Percentiles rank a stretch among this genome's conserved stretches.
Evolutionary conservation across 2,797 vertebrate species (phyloP).

Genomic region (Chromobotia macracanthus): DNA sequence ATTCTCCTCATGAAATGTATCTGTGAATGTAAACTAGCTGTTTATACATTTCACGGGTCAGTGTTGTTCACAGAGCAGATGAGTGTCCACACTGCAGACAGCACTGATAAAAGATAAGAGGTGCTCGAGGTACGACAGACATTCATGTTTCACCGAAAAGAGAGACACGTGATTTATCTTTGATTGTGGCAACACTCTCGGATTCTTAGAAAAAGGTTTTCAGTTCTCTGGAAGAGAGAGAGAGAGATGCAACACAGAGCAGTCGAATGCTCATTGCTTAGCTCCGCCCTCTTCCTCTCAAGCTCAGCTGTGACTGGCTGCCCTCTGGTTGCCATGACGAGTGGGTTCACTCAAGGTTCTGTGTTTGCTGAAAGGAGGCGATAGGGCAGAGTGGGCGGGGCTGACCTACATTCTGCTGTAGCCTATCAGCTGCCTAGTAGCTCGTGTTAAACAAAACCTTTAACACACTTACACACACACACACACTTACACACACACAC

Average conservation of each 20-base stretch:
- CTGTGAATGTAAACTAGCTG: too few species aligned
- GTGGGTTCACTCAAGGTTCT: slow-evolving; percentile 70
- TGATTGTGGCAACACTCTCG: slow-evolving; percentile 68
- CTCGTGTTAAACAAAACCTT: slow-evolving; percentile 29
- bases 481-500: background rate
- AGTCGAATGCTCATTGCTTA: slow-evolving; percentile 4
- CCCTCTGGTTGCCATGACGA: slow-evolving; percentile 56
- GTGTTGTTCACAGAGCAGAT: background rate
- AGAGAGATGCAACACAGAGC: slow-evolving; percentile 21
- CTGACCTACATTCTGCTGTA: slow-evolving; percentile 75
- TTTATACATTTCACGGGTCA: background rate
- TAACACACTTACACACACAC: slow-evolving; percentile 18
- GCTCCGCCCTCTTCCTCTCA: slow-evolving; percentile 3
- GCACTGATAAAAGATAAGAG: slow-evolving; percentile 34
- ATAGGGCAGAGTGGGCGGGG: slow-evolving; percentile 60
- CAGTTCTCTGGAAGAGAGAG: slow-evolving; percentile 62
- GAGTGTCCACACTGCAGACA: slow-evolving; percentile 19
- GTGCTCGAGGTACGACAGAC: background rate
- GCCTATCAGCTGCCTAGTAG: slow-evolving; percentile 42
- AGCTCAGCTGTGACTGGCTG: slow-evolving; percentile 46
- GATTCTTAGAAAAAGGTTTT: slow-evolving; percentile 66
- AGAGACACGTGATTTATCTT: slow-evolving; percentile 47
- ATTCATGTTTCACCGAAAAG: slow-evolving; percentile 37
- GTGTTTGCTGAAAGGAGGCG: slow-evolving; percentile 51
- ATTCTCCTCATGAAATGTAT: too few species aligned